Base-by-base conservation (phyloP, 2,797 vertebrate species). In the Tenualosa ilisha region DNA sequence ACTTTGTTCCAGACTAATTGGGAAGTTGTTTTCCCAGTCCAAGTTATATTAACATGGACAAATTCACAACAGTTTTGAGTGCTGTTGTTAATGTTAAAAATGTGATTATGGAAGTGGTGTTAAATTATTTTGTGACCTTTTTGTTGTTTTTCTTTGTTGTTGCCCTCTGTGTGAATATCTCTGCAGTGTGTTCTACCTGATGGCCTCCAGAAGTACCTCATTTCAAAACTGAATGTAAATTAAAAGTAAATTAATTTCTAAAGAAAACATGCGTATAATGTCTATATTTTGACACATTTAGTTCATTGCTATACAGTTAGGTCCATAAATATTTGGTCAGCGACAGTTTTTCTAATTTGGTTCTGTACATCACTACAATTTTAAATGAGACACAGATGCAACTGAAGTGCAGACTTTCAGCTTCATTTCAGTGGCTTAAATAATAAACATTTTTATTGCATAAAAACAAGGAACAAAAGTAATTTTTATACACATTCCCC, bases 11-110 rank as follows among this genome's bases (percentile, higher is more conserved):
- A 81, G 17, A 72, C 54, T 26, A 31, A 40, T 53, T 49, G 72
- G 59, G 81, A 40, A 75, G 31, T 40, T n/a, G n/a, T 81, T 46
- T 85, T 85, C 46, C 82, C 75, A 53, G 72, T 88, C 84, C 79
- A 83, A 82, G 85, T 86, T 85, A 84, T 88, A 81, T 40, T 17
- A 83, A n/a, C 85, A 75, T 81, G 82, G 37, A 84, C 54, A 84
- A 88, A 22, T 54, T 53, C 50, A 54, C 68, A 61, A 37, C 12
- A 20, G 31, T 40, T 75, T 12, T 40, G 26, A 40, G 15, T 20
- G 37, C 56, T 81, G 43, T 24, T 5, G 15, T 79, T 12, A 46
- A 81, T 22, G n/a, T 43, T 83, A n/a, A 59, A 59, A 59, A 37
- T 3, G 20, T 43, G 37, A 75, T 40, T 6, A 40, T 5, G 2